A percentile compares a stretch with the other conserved stretches of the same genome.
Conservation (phyloP, 2,888 invertebrate species). For the Dromius quadrimaculatus region DNA sequence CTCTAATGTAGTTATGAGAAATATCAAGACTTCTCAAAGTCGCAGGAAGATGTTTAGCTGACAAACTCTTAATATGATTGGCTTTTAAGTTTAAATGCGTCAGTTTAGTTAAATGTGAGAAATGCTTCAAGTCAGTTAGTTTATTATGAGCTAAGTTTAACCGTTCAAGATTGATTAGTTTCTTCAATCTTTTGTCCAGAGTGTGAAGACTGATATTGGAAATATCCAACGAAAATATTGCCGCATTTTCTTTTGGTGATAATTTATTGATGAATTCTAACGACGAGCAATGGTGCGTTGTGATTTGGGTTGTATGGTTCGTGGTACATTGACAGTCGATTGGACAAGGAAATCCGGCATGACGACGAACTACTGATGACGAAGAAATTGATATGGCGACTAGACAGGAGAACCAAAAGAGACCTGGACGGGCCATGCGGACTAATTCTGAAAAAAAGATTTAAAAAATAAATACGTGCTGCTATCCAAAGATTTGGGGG, state of each 20-base stretch:
- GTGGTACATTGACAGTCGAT: conserved; percentile 71
- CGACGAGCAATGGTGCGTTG: conserved; percentile 74
- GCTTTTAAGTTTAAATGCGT: conserved; percentile 60
- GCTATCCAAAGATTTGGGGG: no score
- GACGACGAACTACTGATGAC: conserved; percentile 17
- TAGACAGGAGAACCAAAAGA: conserved; percentile 6
- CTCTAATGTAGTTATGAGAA: conserved; percentile 73
- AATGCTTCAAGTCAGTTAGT: conserved; percentile 54
- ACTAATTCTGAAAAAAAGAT: conserved; percentile 31
- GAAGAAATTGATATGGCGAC: background rate
- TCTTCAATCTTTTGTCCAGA: conserved; percentile 61
- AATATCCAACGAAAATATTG: conserved; percentile 60
- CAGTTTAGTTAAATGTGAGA: conserved; percentile 60
- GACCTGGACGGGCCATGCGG: conserved; percentile 30
- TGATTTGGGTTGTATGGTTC: conserved; percentile 76
- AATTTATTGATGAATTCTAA: conserved; percentile 82
- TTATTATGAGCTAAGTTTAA: conserved; percentile 62
- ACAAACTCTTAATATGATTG: conserved; percentile 61
- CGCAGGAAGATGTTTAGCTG: conserved; percentile 60
- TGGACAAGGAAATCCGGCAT: conserved; percentile 68
- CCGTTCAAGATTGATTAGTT: conserved; percentile 60
- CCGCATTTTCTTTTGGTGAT: conserved; percentile 59
- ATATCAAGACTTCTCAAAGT: conserved; percentile 69
- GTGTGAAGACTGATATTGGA: conserved; percentile 59
- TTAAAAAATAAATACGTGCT: background rate